Conservation (phyloP, 2,797 vertebrate genomes). For the Enteromius fasciolatus region DNA sequence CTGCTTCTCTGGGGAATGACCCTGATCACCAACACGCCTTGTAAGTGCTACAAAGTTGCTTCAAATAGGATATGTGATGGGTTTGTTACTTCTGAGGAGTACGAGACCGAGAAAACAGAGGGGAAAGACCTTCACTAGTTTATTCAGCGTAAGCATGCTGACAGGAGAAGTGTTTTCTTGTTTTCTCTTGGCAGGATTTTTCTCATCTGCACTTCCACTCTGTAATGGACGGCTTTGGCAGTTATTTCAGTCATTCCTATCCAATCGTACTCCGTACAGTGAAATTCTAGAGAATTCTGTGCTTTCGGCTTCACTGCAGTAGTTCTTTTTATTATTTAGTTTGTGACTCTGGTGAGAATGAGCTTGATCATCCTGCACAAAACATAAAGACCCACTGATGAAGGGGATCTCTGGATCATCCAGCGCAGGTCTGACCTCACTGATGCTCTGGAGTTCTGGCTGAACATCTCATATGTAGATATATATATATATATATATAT, state of each 20-base stretch:
- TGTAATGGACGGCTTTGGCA: not conserved
- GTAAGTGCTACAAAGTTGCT: constrained; percentile 40
- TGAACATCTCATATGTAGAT: not conserved
- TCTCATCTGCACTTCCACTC: not conserved
- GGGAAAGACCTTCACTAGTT: not conserved
- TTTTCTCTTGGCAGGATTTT: not conserved
- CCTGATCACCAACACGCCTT: not conserved
- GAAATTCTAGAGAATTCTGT: not conserved
- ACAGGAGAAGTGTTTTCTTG: not conserved
- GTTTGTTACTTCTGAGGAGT: not conserved
- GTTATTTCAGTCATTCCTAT: not conserved
- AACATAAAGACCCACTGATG: not conserved
- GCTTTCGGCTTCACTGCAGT: not conserved
- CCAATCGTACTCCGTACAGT: not conserved
- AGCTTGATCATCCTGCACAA: not conserved
- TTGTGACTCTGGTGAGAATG: no score
- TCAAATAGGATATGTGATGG: not conserved
- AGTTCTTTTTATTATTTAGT: not conserved
- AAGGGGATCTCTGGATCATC: not conserved
- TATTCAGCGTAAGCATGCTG: not conserved
- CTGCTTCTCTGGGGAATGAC: constrained; percentile 26
- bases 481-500: no score
- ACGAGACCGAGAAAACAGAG: not conserved
- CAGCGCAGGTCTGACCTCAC: not conserved
- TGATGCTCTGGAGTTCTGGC: not conserved